These are phyloP conservation scores for Amphiprion ocellaris DNA, from an alignment of 2,113 vertebrate species.

Conservation along the genomic window DNA sequence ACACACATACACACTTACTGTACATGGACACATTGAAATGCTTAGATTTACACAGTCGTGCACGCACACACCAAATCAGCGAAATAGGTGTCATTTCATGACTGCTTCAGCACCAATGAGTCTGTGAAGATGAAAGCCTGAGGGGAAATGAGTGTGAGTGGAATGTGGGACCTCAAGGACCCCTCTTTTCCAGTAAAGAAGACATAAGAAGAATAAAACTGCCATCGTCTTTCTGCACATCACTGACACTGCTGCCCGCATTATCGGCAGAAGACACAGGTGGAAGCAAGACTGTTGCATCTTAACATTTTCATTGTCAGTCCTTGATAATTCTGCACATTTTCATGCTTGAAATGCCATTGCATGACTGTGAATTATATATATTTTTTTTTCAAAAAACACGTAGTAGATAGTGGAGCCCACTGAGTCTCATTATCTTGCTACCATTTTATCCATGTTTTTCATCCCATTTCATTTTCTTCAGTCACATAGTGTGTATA, in stretches of 20 bases:
- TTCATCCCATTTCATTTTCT: constrained; percentile 39
- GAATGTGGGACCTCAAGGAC: constrained; percentile 39
- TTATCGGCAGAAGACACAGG: constrained; percentile 24
- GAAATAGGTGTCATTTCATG: constrained; percentile 60
- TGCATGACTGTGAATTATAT: background rate
- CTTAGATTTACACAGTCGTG: constrained; percentile 6
- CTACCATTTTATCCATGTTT: constrained; percentile 12
- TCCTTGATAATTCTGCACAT: background rate
- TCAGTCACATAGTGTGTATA: constrained; percentile 22
- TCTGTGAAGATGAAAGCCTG: constrained; percentile 65
- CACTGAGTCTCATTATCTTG: background rate
- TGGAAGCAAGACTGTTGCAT: constrained; percentile 13
- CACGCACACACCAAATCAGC: constrained; percentile 22
- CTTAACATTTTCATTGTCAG: background rate
- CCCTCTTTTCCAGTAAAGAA: constrained; percentile 34
- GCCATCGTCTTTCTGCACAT: constrained; percentile 1
- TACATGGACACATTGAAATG: constrained; percentile 13
- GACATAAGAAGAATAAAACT: constrained; percentile 35
- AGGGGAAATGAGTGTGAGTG: constrained; percentile 51
- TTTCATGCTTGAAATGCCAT: constrained; percentile 2
- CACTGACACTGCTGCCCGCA: constrained; percentile 9
- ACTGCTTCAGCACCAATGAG: constrained; percentile 42
- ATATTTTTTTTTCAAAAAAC: background rate
- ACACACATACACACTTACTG: background rate
- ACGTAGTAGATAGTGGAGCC: background rate